Base-by-base conservation (phyloP, 1,140 invertebrate species). In the Atta cephalotes region DNA sequence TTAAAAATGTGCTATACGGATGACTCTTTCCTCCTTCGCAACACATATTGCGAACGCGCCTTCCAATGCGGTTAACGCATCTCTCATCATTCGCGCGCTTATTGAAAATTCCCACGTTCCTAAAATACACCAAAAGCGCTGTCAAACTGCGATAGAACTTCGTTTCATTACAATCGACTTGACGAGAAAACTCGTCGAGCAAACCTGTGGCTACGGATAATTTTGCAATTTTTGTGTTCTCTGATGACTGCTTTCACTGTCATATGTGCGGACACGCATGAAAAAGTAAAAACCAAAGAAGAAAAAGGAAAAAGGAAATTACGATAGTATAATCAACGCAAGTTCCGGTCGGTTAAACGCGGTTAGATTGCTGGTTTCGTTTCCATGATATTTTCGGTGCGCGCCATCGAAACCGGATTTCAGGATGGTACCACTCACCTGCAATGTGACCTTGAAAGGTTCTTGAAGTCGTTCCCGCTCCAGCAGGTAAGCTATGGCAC, bases 401-500 rank as follows among this genome's bases (percentile, higher is more conserved):
- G 51, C 62, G 10, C 39, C 56, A 25, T n/a, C 71, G 66, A 91
- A 92, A 92, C 91, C 89, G 87, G 86, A 92, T 91, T 86, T 90
- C 81, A 76, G 84, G 89, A 90, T 91, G 88, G 81, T 89, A 87
- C 72, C 58, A 72, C 93, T 95, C 76, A 98, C 96, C 94, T 97
- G 96, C 35, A 97, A 94, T 39, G 97, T 97, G 92, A 98, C 98
- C 96, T 99, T 99, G 93, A 98, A 98, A 62, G 98, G 98, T 95
- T 99, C 98, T 89, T 98, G 97, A 89, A 98, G 97, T 88, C 97
- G 96, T 91, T 98, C 98, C 88, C 98, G 96, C 92, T 98, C 97
- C 86, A 99, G 96, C 82, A 99, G 96, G 91, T 98, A 97, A 80
- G 97, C 96, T 89, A 99, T 97, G 58, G 98, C 98, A 68, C 98